Base-by-base conservation (phyloP, 2,888 invertebrate genomes). In the Drosophila algonquin region DNA sequence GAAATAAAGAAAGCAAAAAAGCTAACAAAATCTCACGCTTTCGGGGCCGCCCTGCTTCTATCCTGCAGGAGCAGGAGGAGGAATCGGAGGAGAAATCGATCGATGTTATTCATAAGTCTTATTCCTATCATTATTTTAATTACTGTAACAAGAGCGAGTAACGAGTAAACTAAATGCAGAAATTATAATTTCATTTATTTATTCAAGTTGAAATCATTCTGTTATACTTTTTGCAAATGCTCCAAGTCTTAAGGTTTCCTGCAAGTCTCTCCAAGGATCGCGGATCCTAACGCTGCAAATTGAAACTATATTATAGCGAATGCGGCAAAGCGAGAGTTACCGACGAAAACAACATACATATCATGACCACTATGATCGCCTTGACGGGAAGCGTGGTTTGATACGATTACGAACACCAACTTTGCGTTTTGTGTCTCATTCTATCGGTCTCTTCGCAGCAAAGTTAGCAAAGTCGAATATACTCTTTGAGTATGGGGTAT, bases 61-160 rank as follows among this genome's bases (percentile, higher is more conserved):
- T n/a, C 12, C 35, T 35, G 71, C 58, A 56, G 63, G 56, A 58
- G 57, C 7, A 30, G 27, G 27, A 27, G 30, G 30, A 30, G 30
- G 30, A 30, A 7, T 27, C 27, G 30, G 24, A 56, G 63, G 56
- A 58, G 56, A 61, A 75, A 73, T 62, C 70, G 30, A 76, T 62
- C 35, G 35, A 35, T 14, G 45, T 74, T 73, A 72, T 67, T 70
- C 51, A 74, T 83, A 85, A 79, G 73, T 73, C 81, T 67, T 84
- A 80, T 72, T 73, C 84, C 63, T 81, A 80, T 72, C 73, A 70
- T 82, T 84, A 76, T 73, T 80, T 68, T 71, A 56, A 65, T 87
- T 72, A 74, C 27, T 65, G 52, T 59, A 75, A 70, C 32, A 45
- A 69, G 60, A 52, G 55, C 40, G 57, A 65, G 14, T 21, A 63